Conservation (phyloP, 2,888 invertebrate genomes). For the Drosophila atroscutellata region DNA sequence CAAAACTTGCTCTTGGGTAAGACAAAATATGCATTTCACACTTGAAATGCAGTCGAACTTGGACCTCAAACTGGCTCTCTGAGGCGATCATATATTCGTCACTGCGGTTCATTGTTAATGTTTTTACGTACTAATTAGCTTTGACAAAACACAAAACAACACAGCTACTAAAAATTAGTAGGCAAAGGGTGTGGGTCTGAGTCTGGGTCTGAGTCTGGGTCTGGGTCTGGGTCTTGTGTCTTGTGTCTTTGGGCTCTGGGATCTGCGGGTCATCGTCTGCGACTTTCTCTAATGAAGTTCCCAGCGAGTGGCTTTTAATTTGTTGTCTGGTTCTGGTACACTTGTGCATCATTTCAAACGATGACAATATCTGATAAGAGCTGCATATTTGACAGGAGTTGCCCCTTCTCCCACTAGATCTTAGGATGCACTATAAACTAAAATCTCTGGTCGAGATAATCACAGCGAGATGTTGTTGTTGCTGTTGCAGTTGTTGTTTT, state of each 20-base stretch:
- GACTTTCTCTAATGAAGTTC: constrained; percentile 80
- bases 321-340: constrained; percentile 49
- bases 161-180: constrained; percentile 76
- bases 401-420: constrained; percentile 48
- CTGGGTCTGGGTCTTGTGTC: constrained; percentile 43
- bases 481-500: neutral
- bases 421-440: constrained; percentile 62
- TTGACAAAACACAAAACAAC: constrained; percentile 79
- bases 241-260: constrained; percentile 7
- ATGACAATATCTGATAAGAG: constrained; percentile 73
- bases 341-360: constrained; percentile 60
- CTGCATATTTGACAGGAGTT: constrained; percentile 56
- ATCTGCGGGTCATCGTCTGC: constrained; percentile 60
- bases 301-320: constrained; percentile 70
- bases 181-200: constrained; percentile 25
- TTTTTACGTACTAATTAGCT: constrained; percentile 82
- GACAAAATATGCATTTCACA: constrained; percentile 73
- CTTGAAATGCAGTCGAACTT: constrained; percentile 51
- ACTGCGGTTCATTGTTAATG: constrained; percentile 71
- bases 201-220: neutral
- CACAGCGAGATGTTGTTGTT: constrained; percentile 35
- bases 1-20: constrained; percentile 34
- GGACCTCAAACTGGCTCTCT: constrained; percentile 14
- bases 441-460: constrained; percentile 51
- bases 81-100: constrained; percentile 71